Evolutionary conservation across 2,888 invertebrate genomes (phyloP).

Genomic region (Magallana nippona): DNA sequence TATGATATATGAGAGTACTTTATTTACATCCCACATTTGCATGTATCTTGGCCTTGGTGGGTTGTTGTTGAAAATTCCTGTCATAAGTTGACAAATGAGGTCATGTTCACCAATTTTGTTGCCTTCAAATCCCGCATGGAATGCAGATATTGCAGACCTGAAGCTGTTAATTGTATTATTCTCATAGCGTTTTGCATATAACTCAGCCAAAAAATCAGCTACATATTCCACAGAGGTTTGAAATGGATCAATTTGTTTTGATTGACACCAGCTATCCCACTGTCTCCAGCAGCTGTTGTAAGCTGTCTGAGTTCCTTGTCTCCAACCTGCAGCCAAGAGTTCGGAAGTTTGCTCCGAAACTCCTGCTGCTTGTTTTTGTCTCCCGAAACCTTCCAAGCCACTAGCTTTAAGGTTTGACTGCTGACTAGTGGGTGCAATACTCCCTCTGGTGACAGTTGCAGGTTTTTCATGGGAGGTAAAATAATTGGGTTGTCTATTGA

Average conservation of each 20-base stretch:
- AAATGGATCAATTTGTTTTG: slow-evolving; percentile 36
- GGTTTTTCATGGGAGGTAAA: not conserved
- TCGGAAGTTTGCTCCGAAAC: slow-evolving; percentile 11
- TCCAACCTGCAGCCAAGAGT: slow-evolving; percentile 28
- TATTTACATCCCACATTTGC: slow-evolving; percentile 32
- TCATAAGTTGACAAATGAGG: slow-evolving; percentile 33
- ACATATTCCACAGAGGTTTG: slow-evolving; percentile 24
- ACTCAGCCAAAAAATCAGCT: slow-evolving; percentile 7
- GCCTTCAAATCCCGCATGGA: slow-evolving; percentile 14
- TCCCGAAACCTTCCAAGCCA: slow-evolving; percentile 32
- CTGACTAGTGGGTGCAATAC: too few species aligned
- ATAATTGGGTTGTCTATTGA: not conserved
- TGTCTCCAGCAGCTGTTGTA: slow-evolving; percentile 36
- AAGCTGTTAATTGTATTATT: slow-evolving; percentile 6
- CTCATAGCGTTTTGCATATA: slow-evolving; percentile 20
- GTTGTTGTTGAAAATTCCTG: slow-evolving; percentile 3
- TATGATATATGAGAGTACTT: slow-evolving; percentile 28
- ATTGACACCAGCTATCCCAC: slow-evolving; percentile 29
- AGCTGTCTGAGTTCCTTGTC: slow-evolving; percentile 33
- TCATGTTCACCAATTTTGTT: slow-evolving; percentile 1
- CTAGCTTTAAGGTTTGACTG: not conserved
- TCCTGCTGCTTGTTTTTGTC: slow-evolving; percentile 26
- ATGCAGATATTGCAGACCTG: slow-evolving; percentile 17
- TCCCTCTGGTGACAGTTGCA: not conserved
- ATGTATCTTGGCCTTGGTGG: slow-evolving; percentile 26